A percentile compares a stretch with the other conserved stretches of the same genome.
These are phyloP conservation scores for Acanthurus leucopareius DNA, from an alignment of 2,797 vertebrate genomes.

Conservation along the genomic window DNA sequence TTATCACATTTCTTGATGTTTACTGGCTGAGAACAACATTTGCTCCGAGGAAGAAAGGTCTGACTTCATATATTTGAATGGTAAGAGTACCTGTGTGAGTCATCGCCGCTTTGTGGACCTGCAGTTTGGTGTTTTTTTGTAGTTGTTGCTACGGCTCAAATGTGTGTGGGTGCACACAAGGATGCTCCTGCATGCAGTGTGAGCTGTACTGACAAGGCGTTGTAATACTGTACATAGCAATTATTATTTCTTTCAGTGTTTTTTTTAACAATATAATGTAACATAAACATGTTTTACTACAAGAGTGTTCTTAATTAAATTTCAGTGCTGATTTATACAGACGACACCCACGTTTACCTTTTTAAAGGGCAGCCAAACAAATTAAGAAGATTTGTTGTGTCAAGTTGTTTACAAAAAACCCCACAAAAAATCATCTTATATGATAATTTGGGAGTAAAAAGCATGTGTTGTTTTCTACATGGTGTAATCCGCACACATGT, in stretches of 20 bases:
- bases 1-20: conserved; percentile 26
- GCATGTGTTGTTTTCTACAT: no score
- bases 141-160: background rate
- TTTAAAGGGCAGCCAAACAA: background rate
- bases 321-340: background rate
- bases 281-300: background rate
- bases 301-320: background rate
- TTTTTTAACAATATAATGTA: background rate
- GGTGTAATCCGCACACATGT: no score
- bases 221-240: background rate
- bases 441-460: background rate
- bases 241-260: background rate
- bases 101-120: background rate
- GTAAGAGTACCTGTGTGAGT: background rate
- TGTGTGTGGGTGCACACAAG: background rate
- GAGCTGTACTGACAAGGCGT: no score
- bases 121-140: background rate
- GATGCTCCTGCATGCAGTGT: background rate
- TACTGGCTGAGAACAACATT: background rate
- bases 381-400: background rate
- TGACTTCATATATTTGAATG: conserved; percentile 19
- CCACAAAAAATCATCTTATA: background rate
- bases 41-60: conserved; percentile 3
- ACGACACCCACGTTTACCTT: background rate
- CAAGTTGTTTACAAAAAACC: background rate